These are phyloP conservation scores for Lepidotrigona ventralis DNA, from an alignment of 1,140 invertebrate genomes.

Conservation along the genomic window DNA sequence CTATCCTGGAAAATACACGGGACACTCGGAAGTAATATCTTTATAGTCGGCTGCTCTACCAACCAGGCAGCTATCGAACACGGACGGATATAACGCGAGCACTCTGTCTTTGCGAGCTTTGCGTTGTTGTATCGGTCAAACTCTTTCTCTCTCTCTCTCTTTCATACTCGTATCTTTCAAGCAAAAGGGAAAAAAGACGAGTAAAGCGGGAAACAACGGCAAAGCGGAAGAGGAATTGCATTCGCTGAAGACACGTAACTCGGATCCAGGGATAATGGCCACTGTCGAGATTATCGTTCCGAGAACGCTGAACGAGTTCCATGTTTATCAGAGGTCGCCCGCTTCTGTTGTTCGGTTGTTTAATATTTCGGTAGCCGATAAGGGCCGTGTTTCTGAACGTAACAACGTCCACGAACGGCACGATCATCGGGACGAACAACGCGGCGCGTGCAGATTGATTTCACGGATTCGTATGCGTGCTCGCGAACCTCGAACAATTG, in stretches of 20 bases:
- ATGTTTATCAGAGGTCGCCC: slow-evolving; percentile 27
- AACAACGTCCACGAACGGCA: not conserved
- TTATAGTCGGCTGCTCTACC: slow-evolving; percentile 45
- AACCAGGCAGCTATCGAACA: slow-evolving; percentile 36
- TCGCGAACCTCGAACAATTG: too few relatives aligned
- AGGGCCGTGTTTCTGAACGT: not conserved
- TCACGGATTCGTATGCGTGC: not conserved
- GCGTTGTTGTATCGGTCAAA: not conserved
- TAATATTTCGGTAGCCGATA: slow-evolving; percentile 29
- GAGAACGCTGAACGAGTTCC: not conserved
- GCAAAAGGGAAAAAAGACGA: not conserved
- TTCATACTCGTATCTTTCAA: too few relatives aligned
- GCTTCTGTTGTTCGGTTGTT: slow-evolving; percentile 2
- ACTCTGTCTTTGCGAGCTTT: slow-evolving; percentile 9
- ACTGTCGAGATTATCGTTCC: slow-evolving; percentile 37
- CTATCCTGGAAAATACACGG: slow-evolving; percentile 78
- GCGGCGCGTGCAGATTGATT: not conserved
- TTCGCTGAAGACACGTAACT: slow-evolving; percentile 16
- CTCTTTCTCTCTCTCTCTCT: not conserved
- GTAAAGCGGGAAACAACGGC: slow-evolving; percentile 14
- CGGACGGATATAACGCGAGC: slow-evolving; percentile 33
- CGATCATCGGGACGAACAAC: not conserved
- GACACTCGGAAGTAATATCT: slow-evolving; percentile 65
- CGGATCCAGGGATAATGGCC: slow-evolving; percentile 1
- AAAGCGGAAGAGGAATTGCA: slow-evolving; percentile 21